Conservation (phyloP, 2,113 vertebrate species). For the Scopus umbretta region DNA sequence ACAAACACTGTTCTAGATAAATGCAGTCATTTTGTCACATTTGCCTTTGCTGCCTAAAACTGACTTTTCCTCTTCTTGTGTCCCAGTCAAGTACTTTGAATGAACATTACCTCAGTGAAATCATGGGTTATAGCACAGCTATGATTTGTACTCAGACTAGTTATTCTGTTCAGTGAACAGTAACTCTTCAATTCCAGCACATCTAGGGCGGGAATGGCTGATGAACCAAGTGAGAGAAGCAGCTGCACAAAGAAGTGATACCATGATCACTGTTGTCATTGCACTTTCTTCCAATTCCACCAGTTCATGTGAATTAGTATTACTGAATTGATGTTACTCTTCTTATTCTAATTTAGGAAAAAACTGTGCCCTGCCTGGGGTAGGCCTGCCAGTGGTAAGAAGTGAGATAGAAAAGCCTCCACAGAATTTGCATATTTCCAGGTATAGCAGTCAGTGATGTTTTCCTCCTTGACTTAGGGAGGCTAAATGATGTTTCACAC, state of each 20-base stretch:
- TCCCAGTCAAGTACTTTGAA: neutral
- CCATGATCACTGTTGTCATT: neutral
- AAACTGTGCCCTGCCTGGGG: neutral
- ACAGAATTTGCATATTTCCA: neutral
- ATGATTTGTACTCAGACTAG: neutral
- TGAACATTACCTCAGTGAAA: neutral
- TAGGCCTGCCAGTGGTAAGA: neutral
- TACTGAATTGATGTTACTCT: neutral
- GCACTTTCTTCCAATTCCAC: neutral
- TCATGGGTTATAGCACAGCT: neutral
- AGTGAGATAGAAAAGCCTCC: neutral
- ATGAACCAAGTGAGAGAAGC: neutral
- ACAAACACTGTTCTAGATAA: neutral
- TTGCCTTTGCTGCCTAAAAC: neutral
- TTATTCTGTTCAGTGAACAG: neutral
- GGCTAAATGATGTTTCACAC: neutral
- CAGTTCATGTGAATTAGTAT: neutral
- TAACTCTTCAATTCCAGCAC: neutral
- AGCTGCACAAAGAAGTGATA: neutral
- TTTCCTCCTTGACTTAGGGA: neutral
- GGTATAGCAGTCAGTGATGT: too few species aligned
- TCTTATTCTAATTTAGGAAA: neutral
- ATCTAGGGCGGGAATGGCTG: neutral
- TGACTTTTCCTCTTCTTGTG: neutral
- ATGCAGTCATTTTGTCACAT: neutral